These are phyloP conservation scores for Ischnura elegans DNA, from an alignment of 2,888 invertebrate species.

Conservation along the genomic window DNA sequence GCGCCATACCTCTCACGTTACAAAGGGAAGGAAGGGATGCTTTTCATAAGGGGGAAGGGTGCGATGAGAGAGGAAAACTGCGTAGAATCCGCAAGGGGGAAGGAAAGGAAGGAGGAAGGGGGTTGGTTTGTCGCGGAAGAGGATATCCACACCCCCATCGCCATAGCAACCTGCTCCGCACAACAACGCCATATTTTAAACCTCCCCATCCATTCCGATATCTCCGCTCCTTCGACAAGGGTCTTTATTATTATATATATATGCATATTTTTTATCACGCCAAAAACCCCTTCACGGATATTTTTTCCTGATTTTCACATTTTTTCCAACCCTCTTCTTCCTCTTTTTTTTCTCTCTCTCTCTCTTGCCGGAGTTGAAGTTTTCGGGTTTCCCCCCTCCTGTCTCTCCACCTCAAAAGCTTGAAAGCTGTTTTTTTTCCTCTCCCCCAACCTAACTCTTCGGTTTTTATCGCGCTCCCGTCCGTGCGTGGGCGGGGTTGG, in stretches of 20 bases:
- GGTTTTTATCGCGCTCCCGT: neutral
- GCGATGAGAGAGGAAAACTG: neutral
- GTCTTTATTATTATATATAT: conserved; percentile 9
- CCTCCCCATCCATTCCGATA: conserved; percentile 23
- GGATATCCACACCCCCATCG: neutral
- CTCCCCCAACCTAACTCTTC: neutral
- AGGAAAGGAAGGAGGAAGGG: too few species aligned
- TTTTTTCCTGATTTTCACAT: neutral
- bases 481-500: neutral
- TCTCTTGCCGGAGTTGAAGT: neutral
- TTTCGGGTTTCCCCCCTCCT: neutral
- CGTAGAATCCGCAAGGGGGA: neutral
- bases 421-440: neutral
- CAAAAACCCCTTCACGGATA: neutral
- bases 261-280: neutral
- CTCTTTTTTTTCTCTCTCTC: neutral
- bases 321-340: neutral
- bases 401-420: neutral
- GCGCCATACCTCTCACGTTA: neutral
- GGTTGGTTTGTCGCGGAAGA: neutral
- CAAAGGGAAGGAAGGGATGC: neutral
- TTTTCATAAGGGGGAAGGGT: neutral
- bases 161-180: neutral
- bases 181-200: neutral
- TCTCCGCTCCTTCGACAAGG: neutral